phyloP scores from a whole-genome alignment of 2,888 invertebrate species.

The Globia sparganii region DNA sequence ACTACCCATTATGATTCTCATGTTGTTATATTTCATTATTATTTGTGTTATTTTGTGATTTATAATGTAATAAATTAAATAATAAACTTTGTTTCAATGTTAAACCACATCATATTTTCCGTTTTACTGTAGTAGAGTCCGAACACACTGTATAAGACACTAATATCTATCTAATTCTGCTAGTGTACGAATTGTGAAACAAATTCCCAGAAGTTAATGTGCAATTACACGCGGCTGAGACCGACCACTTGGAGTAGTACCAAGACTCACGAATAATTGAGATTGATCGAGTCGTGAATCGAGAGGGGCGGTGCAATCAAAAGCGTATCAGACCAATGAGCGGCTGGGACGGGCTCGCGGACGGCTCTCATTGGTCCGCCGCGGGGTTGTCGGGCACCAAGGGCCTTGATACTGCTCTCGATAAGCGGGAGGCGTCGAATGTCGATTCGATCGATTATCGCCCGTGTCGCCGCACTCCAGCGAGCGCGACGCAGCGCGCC shows the following conservation, averaged over 20 bases:
- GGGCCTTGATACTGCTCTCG: conserved; percentile 88
- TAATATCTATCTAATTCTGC: conserved; percentile 33
- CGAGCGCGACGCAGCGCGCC: conserved; percentile 13
- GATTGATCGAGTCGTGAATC: conserved; percentile 89
- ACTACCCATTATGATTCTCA: conserved; percentile 7
- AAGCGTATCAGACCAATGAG: conserved; percentile 88
- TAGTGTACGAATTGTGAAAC: conserved; percentile 45
- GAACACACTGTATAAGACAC: not conserved
- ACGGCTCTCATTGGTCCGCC: conserved; percentile 81
- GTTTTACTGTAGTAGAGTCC: conserved; percentile 16
- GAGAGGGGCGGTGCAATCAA: conserved; percentile 89
- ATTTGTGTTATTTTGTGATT: conserved; percentile 18
- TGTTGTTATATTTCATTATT: conserved; percentile 9
- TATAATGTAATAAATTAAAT: conserved; percentile 21
- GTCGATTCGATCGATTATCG: conserved; percentile 87
- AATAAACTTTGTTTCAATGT: conserved; percentile 4
- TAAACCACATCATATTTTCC: not conserved
- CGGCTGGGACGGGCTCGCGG: conserved; percentile 74
- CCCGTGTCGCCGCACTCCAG: conserved; percentile 71
- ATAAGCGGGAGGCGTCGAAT: conserved; percentile 88
- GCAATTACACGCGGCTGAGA: conserved; percentile 74
- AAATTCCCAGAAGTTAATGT: conserved; percentile 62
- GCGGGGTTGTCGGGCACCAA: conserved; percentile 85
- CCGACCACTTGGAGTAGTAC: conserved; percentile 78
- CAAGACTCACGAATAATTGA: conserved; percentile 83